Evolutionary conservation across 2,888 invertebrate genomes (phyloP), one percentile per base, ranked within the genome.

Genomic region (Amblyjoppa proteus): DNA sequence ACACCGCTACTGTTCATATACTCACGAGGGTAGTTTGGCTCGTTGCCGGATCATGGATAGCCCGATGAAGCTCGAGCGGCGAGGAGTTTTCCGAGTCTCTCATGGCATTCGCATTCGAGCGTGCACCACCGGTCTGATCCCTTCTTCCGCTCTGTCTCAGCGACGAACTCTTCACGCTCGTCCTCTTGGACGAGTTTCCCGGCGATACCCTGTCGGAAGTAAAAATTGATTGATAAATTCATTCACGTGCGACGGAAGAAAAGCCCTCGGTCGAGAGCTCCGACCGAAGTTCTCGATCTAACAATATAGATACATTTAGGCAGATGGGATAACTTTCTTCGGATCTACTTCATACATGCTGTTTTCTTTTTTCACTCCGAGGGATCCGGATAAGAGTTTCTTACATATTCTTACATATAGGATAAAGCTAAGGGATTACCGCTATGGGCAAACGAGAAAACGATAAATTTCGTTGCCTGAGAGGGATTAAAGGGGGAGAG

Each of bases 1-100:
- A 56, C 16, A 34, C 49, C 34, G n/a, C 31, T 64, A 61, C 49
- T 51, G 61, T 84, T 73, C 34, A 74, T 83, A 83, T 83, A 95
- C 96, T 96, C 95, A 97, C 97, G 95, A 97, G 96, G 91, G 97
- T 97, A 81, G 97, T 97, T 95, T 97, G 97, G 68, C 97, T 97
- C 86, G 97, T 96, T 88, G 96, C 96, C 86, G 86, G 81, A 83
- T 86, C 86, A 38, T 83, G 83, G 25, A 86, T 78, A 6, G 51
- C 38, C 5, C 83, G 83, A 69, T 81, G 82, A 77, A 58, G 49
- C 71, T 80, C 66, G 28, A 77, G n/a, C 68, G 80, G 41, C 28
- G 83, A 81, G 20, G 86, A 81, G 61, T 78, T 86, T 70, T 86
- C 86, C 83, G 80, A 66, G 45, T 83, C 83, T 69, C 83, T 68